Evolutionary conservation across 2,797 vertebrate genomes (phyloP).

Genomic region (Tarsius wallacei): DNA sequence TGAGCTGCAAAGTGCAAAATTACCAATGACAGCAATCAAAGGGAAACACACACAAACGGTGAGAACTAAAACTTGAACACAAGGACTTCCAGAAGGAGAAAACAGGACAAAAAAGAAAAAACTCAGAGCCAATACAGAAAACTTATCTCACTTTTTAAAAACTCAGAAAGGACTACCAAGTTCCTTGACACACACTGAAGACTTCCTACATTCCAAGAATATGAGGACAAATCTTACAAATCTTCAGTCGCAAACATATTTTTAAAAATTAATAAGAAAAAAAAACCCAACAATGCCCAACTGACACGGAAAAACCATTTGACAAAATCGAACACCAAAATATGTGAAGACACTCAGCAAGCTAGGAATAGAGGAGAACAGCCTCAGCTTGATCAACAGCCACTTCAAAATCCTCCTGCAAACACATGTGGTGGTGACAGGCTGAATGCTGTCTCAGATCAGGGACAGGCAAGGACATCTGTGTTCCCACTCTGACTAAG

Average conservation of each 20-base stretch:
- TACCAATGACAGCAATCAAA: not conserved
- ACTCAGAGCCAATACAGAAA: not conserved
- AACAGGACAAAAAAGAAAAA: not conserved
- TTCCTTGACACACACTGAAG: not conserved
- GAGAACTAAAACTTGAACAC: not conserved
- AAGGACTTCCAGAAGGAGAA: not conserved
- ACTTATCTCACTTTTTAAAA: not conserved
- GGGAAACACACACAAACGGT: no score
- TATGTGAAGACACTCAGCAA: not conserved
- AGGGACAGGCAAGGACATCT: not conserved
- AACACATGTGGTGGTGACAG: not conserved
- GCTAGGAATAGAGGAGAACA: not conserved
- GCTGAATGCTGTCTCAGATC: not conserved
- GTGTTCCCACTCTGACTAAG: accelerated
- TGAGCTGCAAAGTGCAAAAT: not conserved
- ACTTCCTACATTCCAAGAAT: not conserved
- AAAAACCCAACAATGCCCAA: not conserved
- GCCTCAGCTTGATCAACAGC: accelerated
- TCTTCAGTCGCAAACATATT: not conserved
- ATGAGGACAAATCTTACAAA: not conserved
- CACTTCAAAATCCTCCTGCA: not conserved
- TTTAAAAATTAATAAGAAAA: not conserved
- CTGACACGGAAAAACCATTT: not conserved
- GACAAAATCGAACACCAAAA: not conserved
- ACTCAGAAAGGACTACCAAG: not conserved